Evolutionary conservation across 2,113 vertebrate species (phyloP).

Genomic region (Scatophagus argus): DNA sequence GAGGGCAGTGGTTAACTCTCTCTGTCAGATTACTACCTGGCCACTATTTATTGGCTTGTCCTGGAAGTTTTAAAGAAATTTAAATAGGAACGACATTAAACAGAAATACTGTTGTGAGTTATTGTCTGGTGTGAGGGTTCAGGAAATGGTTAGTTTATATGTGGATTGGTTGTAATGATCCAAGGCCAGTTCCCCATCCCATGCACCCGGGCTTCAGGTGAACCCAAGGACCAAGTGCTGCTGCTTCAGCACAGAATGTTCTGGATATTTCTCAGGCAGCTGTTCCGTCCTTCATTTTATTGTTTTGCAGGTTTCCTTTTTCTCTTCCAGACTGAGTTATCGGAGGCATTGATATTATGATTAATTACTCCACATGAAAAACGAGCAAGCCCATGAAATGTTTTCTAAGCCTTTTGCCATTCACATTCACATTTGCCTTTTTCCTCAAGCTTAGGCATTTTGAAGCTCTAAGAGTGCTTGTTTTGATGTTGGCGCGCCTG

Average conservation of each 20-base stretch:
- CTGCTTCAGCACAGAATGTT: slow-evolving; percentile 68
- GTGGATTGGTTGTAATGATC: slow-evolving; percentile 39
- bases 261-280: slow-evolving; percentile 58
- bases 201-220: slow-evolving; percentile 55
- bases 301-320: slow-evolving; percentile 16
- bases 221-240: slow-evolving; percentile 37
- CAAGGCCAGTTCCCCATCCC: neutral
- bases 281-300: slow-evolving; percentile 42
- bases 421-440: slow-evolving; percentile 31
- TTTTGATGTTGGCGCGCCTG: slow-evolving; percentile 6
- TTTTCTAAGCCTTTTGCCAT: slow-evolving; percentile 60
- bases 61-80: slow-evolving; percentile 33
- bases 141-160: slow-evolving; percentile 25
- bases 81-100: slow-evolving; percentile 32
- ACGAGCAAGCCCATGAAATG: slow-evolving; percentile 15
- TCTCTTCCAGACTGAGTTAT: slow-evolving; percentile 52
- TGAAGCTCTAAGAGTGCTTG: slow-evolving; percentile 15
- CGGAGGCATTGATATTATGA: slow-evolving; percentile 56
- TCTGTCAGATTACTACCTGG: slow-evolving; percentile 38
- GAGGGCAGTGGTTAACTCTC: slow-evolving; percentile 18
- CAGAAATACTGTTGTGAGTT: slow-evolving; percentile 27
- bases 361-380: slow-evolving; percentile 59
- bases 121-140: slow-evolving; percentile 17
- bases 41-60: slow-evolving; percentile 44
- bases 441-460: slow-evolving; percentile 19